phyloP scores from a whole-genome alignment of 2,888 invertebrate species.

The Galeruca laticollis region DNA sequence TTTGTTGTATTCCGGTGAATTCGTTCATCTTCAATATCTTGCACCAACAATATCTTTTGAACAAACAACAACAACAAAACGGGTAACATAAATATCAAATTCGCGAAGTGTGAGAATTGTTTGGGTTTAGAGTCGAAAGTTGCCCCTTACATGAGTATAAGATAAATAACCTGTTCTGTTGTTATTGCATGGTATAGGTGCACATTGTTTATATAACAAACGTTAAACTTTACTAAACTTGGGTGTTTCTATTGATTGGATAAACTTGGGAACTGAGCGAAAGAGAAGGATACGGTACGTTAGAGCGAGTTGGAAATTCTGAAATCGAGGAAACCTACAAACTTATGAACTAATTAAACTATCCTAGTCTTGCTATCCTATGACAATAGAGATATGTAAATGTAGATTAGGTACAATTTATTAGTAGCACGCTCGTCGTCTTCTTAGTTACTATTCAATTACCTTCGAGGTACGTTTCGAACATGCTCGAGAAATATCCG shows the following conservation, averaged over 20 bases:
- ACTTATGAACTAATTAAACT: conserved; percentile 68
- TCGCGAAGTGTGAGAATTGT: conserved; percentile 52
- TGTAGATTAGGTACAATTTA: conserved; percentile 58
- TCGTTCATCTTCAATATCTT: background rate
- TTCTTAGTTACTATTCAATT: conserved; percentile 51
- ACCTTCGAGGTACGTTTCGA: conserved; percentile 41
- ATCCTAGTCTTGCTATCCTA: conserved; percentile 64
- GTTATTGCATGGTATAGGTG: conserved; percentile 62
- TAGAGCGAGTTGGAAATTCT: conserved; percentile 34
- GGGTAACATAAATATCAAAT: conserved; percentile 55
- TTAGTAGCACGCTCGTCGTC: conserved; percentile 49
- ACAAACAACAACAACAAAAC: conserved; percentile 48
- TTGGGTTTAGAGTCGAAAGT: conserved; percentile 51
- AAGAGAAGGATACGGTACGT: conserved; percentile 6
- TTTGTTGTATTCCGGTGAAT: conserved; percentile 11
- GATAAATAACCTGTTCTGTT: conserved; percentile 61
- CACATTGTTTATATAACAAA: conserved; percentile 67
- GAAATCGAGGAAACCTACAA: conserved; percentile 63
- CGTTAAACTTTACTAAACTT: conserved; percentile 64
- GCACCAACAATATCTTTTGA: conserved; percentile 40
- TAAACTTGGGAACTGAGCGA: conserved; percentile 60
- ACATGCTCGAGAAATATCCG: conserved; percentile 20
- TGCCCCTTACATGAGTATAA: conserved; percentile 54
- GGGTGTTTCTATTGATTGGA: conserved; percentile 64
- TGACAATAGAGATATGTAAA: conserved; percentile 67